These are phyloP conservation scores for Medauroidea extradentata DNA, from an alignment of 1,140 invertebrate genomes.

Conservation along the genomic window DNA sequence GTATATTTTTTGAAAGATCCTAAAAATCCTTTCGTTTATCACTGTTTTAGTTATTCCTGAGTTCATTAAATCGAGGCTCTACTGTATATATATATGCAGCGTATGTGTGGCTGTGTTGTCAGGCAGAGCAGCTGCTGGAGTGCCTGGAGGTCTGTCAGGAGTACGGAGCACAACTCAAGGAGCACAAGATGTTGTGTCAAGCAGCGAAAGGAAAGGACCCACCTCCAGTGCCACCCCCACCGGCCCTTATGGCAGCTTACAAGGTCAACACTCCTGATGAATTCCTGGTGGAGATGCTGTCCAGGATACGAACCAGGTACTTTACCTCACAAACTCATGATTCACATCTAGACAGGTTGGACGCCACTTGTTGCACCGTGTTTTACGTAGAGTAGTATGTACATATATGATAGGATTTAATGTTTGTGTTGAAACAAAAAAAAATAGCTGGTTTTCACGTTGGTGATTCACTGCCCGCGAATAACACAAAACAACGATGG, in stretches of 20 bases:
- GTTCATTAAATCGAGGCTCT: neutral
- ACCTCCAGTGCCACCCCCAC: constrained; percentile 45
- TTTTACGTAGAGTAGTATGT: too few species aligned
- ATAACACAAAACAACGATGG: too few species aligned
- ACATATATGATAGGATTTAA: too few species aligned
- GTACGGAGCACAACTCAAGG: constrained; percentile 52
- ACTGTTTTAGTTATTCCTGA: too few species aligned
- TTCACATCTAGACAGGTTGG: too few species aligned
- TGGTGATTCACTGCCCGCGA: too few species aligned
- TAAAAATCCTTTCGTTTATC: too few species aligned
- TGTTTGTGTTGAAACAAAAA: too few species aligned
- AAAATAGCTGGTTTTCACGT: too few species aligned
- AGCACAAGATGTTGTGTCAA: constrained; percentile 37
- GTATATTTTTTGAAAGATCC: too few species aligned
- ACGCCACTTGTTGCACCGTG: too few species aligned
- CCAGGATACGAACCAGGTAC: constrained; percentile 69
- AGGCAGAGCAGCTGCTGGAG: constrained; percentile 87
- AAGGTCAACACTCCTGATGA: constrained; percentile 66
- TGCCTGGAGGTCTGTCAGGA: constrained; percentile 76
- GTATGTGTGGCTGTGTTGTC: constrained; percentile 19
- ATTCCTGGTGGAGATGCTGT: constrained; percentile 76
- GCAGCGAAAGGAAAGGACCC: constrained; percentile 31
- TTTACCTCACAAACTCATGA: neutral
- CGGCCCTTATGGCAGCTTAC: constrained; percentile 74
- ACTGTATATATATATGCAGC: too few species aligned